A percentile compares a stretch with the other conserved stretches of the same genome.
Conservation (phyloP, 2,797 vertebrate species). For the Sebastes iracundus region DNA sequence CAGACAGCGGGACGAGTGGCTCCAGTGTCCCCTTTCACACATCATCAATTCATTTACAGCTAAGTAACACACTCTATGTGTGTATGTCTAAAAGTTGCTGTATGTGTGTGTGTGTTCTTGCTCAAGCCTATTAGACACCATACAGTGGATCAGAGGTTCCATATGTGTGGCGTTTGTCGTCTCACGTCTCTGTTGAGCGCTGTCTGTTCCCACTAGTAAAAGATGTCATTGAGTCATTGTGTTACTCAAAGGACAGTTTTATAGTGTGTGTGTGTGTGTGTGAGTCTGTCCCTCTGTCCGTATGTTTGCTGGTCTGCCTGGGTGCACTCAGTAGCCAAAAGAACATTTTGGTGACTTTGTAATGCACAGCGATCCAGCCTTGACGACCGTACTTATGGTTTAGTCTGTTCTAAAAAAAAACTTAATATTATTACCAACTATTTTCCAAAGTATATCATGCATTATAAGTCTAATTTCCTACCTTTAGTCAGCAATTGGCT, state of each 20-base stretch:
- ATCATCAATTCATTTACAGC: slow-evolving; percentile 40
- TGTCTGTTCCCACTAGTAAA: slow-evolving; percentile 51
- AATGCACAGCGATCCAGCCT: neutral
- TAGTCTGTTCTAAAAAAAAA: neutral
- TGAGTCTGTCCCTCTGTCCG: neutral
- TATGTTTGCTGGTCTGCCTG: slow-evolving; percentile 5
- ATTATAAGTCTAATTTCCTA: neutral
- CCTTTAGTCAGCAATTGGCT: neutral
- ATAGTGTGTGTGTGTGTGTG: slow-evolving; percentile 1
- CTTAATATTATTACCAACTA: neutral
- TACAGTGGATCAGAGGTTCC: slow-evolving; percentile 40
- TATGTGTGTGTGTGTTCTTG: neutral
- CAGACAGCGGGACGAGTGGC: slow-evolving; percentile 58
- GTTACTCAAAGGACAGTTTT: slow-evolving; percentile 56
- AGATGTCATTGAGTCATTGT: slow-evolving; percentile 57
- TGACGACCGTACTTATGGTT: neutral
- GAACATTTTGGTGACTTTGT: neutral
- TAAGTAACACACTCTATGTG: neutral
- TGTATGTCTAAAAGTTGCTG: neutral
- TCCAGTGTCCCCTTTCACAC: slow-evolving; percentile 61
- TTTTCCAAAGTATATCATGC: neutral
- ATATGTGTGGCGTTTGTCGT: slow-evolving; percentile 45
- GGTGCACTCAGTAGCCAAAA: neutral
- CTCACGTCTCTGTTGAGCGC: slow-evolving; percentile 43
- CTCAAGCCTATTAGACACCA: slow-evolving; percentile 10